Conservation (phyloP, 2,113 vertebrate genomes). For the Euleptes europaea region DNA sequence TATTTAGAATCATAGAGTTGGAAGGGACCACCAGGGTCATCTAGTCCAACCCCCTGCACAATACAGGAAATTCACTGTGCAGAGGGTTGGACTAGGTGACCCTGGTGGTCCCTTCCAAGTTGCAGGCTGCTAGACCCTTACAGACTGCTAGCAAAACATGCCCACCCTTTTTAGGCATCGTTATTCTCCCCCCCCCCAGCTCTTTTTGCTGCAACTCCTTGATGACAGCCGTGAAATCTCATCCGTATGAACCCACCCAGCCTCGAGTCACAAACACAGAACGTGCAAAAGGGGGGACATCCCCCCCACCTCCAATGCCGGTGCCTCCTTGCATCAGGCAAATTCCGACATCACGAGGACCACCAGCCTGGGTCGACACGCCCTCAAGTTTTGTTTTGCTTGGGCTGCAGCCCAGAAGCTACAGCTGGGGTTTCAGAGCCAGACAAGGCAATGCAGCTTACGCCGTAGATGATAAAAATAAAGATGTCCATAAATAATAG, state of each 20-base stretch:
- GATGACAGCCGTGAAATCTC: slow-evolving; percentile 26
- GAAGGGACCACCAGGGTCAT: no score
- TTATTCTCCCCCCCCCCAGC: not conserved
- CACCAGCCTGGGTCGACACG: slow-evolving; percentile 23
- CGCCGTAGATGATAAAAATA: slow-evolving; percentile 14
- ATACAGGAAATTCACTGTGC: no score
- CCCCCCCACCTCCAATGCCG: not conserved
- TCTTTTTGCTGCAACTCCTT: slow-evolving; percentile 4
- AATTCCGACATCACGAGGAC: slow-evolving; percentile 19
- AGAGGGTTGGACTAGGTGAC: no score
- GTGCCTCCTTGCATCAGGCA: not conserved
- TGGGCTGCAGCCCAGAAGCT: not conserved
- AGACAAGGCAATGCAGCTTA: not conserved
- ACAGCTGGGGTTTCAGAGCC: not conserved
- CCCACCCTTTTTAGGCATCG: not conserved
- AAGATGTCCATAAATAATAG: slow-evolving; percentile 29
- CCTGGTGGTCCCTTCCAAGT: no score
- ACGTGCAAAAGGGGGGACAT: not conserved
- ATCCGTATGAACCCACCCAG: not conserved
- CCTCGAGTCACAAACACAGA: not conserved
- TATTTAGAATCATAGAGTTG: no score
- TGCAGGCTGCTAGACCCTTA: not conserved
- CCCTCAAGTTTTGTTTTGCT: slow-evolving; percentile 13
- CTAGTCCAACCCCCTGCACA: no score
- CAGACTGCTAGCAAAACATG: not conserved